Base-by-base conservation (phyloP, 30 jellyfish, hydroid and myxozoan genomes). In the Calvadosia cruxmelitensis region DNA sequence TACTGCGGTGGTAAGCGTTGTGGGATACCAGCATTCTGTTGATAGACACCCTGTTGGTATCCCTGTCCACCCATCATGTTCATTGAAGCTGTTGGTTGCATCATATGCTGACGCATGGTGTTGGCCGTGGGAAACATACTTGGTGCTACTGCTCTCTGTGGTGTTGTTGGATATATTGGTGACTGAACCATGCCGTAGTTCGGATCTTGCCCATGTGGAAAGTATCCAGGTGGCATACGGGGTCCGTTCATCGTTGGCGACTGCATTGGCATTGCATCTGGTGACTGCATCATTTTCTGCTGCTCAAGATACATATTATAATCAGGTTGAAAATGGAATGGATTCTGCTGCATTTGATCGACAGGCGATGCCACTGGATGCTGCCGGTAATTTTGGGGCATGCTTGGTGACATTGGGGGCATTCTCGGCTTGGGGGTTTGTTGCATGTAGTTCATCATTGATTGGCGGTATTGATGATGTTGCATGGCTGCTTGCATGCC, bases 271-370 rank as follows among this genome's bases (percentile, higher is more conserved):
- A 81, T 81, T 2, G 69, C 79, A 2, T 81, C 93, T 67, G 42
- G 72, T 2, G 61, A 74, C 61, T 65, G 86, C 84, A 81, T 81
- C 65, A 69, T 83, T 57, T 81, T 81, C 34, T 81, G 93, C 71
- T 81, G 93, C 49, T 64, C 72, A 66, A 81, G 66, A 42, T 81
- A 72, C 20, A 83, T 74, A 49, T 62, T 72, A 64, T 72, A 81
- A 67, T 81, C 93, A 48, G 81, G 81, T 3, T 83, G 93, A 81
- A 81, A 81, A 71, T 81, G 93, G 49, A 81, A 81, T 23, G 93
- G 93, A 49, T 81, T 81, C 30, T 77, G 84, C 29, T 53, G 64
- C 66, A 81, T 33, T 26, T 71, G 86, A 12, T 32, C 74, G 12
- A 81, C 84, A 0, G 93, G 93, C 0, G 93, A 81, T 34, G 62